Base-by-base conservation (phyloP, 23 tunicate genomes). In the Trididemnum miniatum region DNA sequence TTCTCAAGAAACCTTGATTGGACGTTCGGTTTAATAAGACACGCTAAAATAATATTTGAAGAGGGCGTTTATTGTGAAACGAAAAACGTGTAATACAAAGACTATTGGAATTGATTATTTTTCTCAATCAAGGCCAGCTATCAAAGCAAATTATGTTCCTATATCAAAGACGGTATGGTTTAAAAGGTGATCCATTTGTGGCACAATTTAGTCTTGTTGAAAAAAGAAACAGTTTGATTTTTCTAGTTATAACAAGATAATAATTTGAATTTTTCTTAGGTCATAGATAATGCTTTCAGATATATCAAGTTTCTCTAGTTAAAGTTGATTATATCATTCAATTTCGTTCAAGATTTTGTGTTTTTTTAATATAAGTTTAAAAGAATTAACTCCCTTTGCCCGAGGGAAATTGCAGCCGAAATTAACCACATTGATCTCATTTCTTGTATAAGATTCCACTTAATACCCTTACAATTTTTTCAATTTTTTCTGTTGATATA, bases 21-120 rank as follows among this genome's bases (percentile, higher is more conserved):
- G 67, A 24, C 29, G 26, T 62, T 62, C 26, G 26, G 23, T 62
- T 62, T 44, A 44, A 3, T 62, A 62, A 31, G 2, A 31, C 18
- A 24, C 75, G 75, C 38, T 67, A 67, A 67, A 67, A 67, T 31
- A 67, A 67, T 67, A 67, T 67, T 67, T 67, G 75, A 67, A 67
- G 5, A 15, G 54, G 15, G 15, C 9, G 12, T 7, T 44, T 44
- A 44, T 44, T 44, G 54, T 44, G 12, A 7, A 44, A 44, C 54
- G 54, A 44, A 9, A n/a, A 44, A 9, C 54, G 15, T 44, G 54
- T 44, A 44, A 44, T 44, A 44, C 9, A n/a, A 9, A 15, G 15
- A 44, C 54, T 7, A 15, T 44, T 7, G 15, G 15, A 44, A 44
- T 44, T 44, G 54, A 44, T 44, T 44, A 44, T 44, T 44, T 44